Conservation (phyloP, 2,797 vertebrate genomes). For the Clamator glandarius region DNA sequence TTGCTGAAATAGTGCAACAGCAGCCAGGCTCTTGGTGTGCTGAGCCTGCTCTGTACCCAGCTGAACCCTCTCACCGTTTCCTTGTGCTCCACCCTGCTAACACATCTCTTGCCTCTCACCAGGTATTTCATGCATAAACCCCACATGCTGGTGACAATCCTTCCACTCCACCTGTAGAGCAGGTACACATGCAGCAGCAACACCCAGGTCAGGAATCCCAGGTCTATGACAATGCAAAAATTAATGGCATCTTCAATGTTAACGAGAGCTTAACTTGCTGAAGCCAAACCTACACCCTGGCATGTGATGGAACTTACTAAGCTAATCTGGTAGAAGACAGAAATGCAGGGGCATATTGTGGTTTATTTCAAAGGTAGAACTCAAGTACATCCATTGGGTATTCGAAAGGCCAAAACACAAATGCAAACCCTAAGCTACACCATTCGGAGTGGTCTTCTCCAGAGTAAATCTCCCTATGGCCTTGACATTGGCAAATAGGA, state of each 20-base stretch:
- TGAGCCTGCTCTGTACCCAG: neutral
- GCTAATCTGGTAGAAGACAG: neutral
- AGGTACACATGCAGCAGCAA: neutral
- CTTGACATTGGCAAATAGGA: accelerated
- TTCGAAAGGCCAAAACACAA: neutral
- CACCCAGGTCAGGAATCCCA: neutral
- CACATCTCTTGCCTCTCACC: neutral
- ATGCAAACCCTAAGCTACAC: neutral
- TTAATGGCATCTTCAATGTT: neutral
- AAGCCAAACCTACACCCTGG: neutral
- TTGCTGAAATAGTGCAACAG: neutral
- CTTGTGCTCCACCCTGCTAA: neutral
- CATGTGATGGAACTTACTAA: neutral
- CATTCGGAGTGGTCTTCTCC: neutral
- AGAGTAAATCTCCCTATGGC: neutral
- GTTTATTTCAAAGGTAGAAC: neutral
- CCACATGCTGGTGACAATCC: accelerated
- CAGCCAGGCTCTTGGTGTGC: neutral
- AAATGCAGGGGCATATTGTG: neutral
- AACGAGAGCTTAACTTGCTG: neutral
- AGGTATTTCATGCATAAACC: neutral
- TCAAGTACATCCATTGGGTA: neutral
- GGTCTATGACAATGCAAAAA: neutral
- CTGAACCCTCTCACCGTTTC: neutral
- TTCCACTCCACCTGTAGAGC: accelerated